Evolutionary conservation across 2,113 vertebrate species (phyloP).

Genomic region (Ameiurus melas): DNA sequence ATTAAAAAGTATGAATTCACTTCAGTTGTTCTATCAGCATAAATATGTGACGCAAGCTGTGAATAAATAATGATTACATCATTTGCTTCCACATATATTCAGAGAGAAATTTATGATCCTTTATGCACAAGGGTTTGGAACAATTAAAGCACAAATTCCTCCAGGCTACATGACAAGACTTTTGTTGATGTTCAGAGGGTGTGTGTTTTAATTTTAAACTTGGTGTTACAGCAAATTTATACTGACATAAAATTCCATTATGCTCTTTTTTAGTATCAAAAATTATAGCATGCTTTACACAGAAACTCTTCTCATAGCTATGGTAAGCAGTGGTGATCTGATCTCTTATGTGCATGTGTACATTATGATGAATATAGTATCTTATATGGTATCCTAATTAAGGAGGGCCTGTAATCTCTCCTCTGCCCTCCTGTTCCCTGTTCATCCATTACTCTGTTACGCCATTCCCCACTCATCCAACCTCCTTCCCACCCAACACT

Average conservation of each 20-base stretch:
- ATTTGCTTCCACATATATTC: not conserved
- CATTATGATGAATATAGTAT: not conserved
- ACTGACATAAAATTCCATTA: not conserved
- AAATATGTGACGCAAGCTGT: not conserved
- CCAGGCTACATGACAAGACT: not conserved
- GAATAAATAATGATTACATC: slow-evolving; percentile 1
- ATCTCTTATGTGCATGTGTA: slow-evolving; percentile 8
- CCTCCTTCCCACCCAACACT: slow-evolving; percentile 66
- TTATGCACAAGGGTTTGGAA: slow-evolving; percentile 9
- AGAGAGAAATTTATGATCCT: not conserved
- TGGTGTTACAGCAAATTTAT: not conserved
- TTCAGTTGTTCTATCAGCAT: not conserved
- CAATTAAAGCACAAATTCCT: not conserved
- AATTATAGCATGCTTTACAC: not conserved
- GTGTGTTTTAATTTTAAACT: not conserved
- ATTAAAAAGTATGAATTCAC: not conserved
- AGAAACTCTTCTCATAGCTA: not conserved
- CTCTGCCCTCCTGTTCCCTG: slow-evolving; percentile 60
- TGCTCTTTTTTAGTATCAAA: not conserved
- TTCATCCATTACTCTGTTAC: slow-evolving; percentile 50
- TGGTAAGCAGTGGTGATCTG: not conserved
- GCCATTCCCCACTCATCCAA: slow-evolving; percentile 49
- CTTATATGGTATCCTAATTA: not conserved
- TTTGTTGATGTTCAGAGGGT: not conserved
- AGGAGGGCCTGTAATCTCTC: not conserved